Evolutionary conservation across 1,140 invertebrate genomes (phyloP).

Genomic region (Drosophila grimshawi): DNA sequence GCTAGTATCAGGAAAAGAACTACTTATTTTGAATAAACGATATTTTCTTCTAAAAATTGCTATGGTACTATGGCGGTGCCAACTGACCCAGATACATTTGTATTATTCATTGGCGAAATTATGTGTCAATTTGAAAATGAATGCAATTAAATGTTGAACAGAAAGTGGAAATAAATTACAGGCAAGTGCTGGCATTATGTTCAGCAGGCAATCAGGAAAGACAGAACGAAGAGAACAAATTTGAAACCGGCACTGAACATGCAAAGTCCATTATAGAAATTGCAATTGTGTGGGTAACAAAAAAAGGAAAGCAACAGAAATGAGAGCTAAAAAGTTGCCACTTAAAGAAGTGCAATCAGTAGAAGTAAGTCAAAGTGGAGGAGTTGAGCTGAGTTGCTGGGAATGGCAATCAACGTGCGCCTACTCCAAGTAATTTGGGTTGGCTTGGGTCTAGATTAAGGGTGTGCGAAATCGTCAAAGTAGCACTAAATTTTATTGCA

Average conservation of each 20-base stretch:
- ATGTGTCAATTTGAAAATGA: slow-evolving; percentile 58
- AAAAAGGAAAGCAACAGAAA: slow-evolving; percentile 11
- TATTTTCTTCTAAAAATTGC: neutral
- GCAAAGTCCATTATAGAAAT: slow-evolving; percentile 77
- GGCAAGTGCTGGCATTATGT: slow-evolving; percentile 60
- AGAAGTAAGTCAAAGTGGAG: slow-evolving; percentile 69
- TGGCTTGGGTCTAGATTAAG: slow-evolving; percentile 41
- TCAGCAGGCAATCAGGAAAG: slow-evolving; percentile 36
- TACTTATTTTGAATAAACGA: neutral
- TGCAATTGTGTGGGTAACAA: slow-evolving; percentile 57
- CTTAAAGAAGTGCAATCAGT: slow-evolving; percentile 78
- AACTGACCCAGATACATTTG: slow-evolving; percentile 1
- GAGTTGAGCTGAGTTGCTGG: slow-evolving; percentile 35
- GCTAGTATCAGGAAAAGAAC: no score
- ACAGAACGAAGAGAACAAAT: slow-evolving; percentile 22
- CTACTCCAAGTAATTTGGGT: slow-evolving; percentile 25
- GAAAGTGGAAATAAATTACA: slow-evolving; percentile 65
- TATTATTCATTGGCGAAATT: slow-evolving; percentile 1
- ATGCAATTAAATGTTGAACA: slow-evolving; percentile 57
- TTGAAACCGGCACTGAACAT: slow-evolving; percentile 60
- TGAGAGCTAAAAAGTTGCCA: slow-evolving; percentile 59
- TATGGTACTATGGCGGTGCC: neutral
- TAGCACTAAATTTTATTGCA: slow-evolving; percentile 76
- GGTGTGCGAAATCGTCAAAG: slow-evolving; percentile 77
- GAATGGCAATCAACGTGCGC: slow-evolving; percentile 29